These are phyloP conservation scores for Equus przewalskii DNA, from an alignment of 2,113 vertebrate species.

Conservation along the genomic window DNA sequence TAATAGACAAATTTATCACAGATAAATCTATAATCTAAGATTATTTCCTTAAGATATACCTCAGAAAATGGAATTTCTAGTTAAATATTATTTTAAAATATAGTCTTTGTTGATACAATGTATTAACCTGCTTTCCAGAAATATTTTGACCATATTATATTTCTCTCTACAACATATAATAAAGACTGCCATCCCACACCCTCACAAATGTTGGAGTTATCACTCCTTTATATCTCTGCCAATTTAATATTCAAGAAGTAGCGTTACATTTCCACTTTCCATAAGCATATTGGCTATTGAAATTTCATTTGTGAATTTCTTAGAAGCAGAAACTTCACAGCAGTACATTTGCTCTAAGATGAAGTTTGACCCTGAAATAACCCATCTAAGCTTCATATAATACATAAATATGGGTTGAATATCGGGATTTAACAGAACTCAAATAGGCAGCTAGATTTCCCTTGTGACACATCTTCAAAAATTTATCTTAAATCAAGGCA, in stretches of 20 bases:
- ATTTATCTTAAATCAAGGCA: background rate
- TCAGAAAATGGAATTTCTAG: background rate
- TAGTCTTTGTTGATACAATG: background rate
- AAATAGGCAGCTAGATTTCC: background rate
- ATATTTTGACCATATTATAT: background rate
- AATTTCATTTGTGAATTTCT: background rate
- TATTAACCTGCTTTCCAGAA: conserved; percentile 33
- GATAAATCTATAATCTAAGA: background rate
- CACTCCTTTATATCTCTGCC: background rate
- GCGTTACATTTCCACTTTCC: background rate
- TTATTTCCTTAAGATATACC: background rate
- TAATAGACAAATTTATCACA: conserved; percentile 34
- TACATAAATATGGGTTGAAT: background rate
- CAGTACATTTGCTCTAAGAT: background rate
- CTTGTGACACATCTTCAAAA: background rate
- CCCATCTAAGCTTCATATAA: background rate
- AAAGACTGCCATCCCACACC: background rate
- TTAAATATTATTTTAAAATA: conserved; percentile 32
- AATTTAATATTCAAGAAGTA: background rate
- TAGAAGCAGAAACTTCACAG: background rate
- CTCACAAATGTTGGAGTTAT: background rate
- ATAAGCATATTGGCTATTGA: background rate
- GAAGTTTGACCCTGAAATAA: background rate
- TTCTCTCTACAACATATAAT: background rate
- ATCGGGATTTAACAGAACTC: background rate